A percentile compares a stretch with the other conserved stretches of the same genome.
Conservation (phyloP, 2,797 vertebrate species). For the Vireo griseus region DNA sequence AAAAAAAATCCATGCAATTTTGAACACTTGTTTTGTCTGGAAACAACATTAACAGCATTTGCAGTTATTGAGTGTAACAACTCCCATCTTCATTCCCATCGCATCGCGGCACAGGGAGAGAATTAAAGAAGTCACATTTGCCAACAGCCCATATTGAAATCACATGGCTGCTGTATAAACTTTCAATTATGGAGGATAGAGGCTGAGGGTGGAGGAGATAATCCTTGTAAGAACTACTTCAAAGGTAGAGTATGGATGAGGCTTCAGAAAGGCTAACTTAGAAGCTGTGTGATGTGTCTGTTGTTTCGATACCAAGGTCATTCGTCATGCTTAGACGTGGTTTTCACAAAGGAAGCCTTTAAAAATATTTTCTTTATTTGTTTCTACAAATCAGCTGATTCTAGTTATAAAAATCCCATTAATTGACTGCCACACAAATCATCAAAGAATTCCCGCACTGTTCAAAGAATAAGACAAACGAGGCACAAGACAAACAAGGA, state of each 20-base stretch:
- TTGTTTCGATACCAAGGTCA: conserved; percentile 33
- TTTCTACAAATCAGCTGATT: background rate
- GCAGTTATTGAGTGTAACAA: background rate
- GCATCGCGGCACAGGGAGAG: background rate
- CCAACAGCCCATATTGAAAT: background rate
- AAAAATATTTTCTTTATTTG: conserved; percentile 7
- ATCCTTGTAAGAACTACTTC: conserved; percentile 26
- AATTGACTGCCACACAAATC: background rate
- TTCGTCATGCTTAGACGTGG: background rate
- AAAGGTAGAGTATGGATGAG: background rate
- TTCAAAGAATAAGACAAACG: background rate
- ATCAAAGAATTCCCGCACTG: background rate
- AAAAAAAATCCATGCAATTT: background rate
- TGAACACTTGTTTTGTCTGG: background rate
- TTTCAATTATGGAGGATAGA: conserved; percentile 32
- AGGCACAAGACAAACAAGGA: background rate
- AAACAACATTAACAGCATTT: background rate
- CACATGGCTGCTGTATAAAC: conserved; percentile 8
- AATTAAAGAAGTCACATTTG: background rate
- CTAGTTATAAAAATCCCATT: background rate
- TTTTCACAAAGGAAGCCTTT: conserved; percentile 22
- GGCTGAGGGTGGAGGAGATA: background rate
- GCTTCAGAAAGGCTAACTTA: conserved; percentile 35
- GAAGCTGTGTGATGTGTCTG: background rate
- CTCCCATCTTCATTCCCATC: background rate